A percentile compares a stretch with the other conserved stretches of the same genome.
Conservation (phyloP, 23 tunicate genomes). For the Styela clava region DNA sequence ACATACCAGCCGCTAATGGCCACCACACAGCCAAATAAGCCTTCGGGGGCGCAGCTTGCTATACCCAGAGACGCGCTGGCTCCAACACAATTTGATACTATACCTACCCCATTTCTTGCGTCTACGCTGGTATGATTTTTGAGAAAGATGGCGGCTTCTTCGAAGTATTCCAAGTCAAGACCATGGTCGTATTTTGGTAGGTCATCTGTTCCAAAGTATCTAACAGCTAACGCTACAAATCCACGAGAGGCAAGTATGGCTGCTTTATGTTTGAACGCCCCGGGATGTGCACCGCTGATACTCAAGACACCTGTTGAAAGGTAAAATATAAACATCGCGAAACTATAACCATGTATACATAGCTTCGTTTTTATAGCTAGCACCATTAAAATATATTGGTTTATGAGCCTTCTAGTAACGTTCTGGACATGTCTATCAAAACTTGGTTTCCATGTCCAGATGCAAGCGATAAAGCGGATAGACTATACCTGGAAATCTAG, state of each 20-base stretch:
- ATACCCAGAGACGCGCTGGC: not conserved
- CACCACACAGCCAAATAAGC: slow-evolving; percentile 7
- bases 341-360: too few species aligned
- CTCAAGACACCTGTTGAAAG: slow-evolving; percentile 1
- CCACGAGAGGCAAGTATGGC: slow-evolving; percentile 12
- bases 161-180: not conserved
- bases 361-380: too few species aligned
- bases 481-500: not conserved
- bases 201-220: slow-evolving; percentile 13
- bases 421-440: too few species aligned
- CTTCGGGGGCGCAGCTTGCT: not conserved
- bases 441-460: too few species aligned
- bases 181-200: not conserved
- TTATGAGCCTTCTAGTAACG: too few species aligned
- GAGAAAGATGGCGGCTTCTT: slow-evolving; percentile 8
- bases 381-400: too few species aligned
- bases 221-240: slow-evolving; percentile 13
- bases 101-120: slow-evolving; percentile 1
- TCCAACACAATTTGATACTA: slow-evolving; percentile 10
- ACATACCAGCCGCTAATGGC: slow-evolving; percentile 6
- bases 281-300: slow-evolving; percentile 21
- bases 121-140: not conserved
- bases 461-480: too few species aligned
- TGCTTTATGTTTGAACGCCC: slow-evolving; percentile 16
- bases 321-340: not conserved